phyloP scores from a whole-genome alignment of 1,140 invertebrate genomes.

The Lepidurus apus region DNA sequence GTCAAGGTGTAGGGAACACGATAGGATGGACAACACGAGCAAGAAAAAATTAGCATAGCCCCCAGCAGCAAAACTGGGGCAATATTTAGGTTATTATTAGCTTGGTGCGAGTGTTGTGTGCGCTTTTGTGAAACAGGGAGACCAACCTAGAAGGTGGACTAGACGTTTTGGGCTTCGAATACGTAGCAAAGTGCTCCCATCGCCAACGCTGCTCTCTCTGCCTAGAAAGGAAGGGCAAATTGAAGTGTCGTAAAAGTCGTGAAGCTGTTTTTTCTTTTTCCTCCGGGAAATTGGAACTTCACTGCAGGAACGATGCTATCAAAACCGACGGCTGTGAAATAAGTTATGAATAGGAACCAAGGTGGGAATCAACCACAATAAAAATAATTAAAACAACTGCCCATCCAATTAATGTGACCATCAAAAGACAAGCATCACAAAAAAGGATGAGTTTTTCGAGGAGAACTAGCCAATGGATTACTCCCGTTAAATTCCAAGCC shows the following conservation, averaged over 20 bases:
- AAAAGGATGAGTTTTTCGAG: background rate
- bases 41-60: slow-evolving; percentile 11
- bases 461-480: background rate
- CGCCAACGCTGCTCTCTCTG: background rate
- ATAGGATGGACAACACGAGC: background rate
- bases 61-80: slow-evolving; percentile 17
- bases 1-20: slow-evolving; percentile 4
- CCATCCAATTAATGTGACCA: background rate
- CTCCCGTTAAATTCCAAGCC: background rate
- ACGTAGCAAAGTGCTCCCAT: background rate
- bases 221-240: background rate
- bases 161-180: background rate
- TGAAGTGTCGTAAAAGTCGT: background rate
- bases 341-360: slow-evolving; percentile 11
- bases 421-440: background rate
- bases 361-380: background rate
- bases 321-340: background rate
- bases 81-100: slow-evolving; percentile 22
- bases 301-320: too few species aligned
- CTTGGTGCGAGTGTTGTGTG: slow-evolving; percentile 17
- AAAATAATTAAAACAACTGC: background rate
- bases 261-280: background rate
- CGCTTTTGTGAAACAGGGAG: slow-evolving; percentile 21
- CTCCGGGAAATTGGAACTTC: too few species aligned
- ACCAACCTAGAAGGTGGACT: slow-evolving; percentile 3